A percentile compares a stretch with the other conserved stretches of the same genome.
phyloP scores from a whole-genome alignment of 2,797 vertebrate genomes.

The Rallus crepitans region DNA sequence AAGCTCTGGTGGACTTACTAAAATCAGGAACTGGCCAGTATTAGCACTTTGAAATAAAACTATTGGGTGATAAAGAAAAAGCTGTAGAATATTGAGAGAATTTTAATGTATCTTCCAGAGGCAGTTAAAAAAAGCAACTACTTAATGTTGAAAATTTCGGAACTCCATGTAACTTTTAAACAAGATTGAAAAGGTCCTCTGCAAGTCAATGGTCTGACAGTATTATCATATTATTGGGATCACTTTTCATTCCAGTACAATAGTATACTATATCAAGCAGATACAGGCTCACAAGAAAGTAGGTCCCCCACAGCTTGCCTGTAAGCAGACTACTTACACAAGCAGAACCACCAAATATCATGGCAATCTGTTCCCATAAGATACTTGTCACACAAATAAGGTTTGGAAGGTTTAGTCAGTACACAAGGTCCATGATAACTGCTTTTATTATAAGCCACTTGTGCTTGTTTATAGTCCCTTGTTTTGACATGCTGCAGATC shows the following conservation, averaged over 20 bases:
- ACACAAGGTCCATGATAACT: background rate
- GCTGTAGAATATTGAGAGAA: background rate
- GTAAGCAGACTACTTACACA: background rate
- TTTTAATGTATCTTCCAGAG: background rate
- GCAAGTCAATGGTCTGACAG: background rate
- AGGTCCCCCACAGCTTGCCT: background rate
- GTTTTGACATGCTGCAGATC: slow-evolving; percentile 27
- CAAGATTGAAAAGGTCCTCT: background rate
- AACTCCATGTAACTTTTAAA: background rate
- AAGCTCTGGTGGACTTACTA: background rate
- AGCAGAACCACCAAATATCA: background rate
- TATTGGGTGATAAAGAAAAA: background rate
- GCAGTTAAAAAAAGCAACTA: background rate
- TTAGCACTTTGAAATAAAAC: background rate
- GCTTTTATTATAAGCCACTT: slow-evolving; percentile 28
- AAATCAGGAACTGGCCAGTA: background rate
- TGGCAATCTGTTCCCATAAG: background rate
- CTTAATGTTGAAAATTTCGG: background rate
- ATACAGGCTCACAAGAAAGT: background rate
- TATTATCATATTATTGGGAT: background rate
- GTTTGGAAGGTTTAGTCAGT: background rate
- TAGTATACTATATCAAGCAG: background rate
- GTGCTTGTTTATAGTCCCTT: slow-evolving; percentile 1
- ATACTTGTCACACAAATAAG: background rate
- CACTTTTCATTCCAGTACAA: background rate